phyloP scores from a whole-genome alignment of 2,797 vertebrate genomes.

The Malacoraja senta region DNA sequence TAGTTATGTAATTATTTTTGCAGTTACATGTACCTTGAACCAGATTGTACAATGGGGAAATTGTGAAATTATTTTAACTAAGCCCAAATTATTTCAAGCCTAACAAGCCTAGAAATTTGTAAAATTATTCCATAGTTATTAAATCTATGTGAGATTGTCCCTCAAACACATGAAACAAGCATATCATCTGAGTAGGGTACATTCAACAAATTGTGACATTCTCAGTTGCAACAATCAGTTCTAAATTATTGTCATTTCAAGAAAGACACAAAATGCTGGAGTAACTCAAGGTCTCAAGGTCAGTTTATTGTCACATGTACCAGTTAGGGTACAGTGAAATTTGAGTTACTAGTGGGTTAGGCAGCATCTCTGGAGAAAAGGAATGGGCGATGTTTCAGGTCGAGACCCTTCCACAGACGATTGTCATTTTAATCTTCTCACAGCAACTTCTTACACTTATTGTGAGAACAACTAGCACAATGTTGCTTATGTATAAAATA shows the following conservation, averaged over 20 bases:
- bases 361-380: no score
- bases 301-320: no score
- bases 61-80: neutral
- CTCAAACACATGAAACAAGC: neutral
- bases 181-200: neutral
- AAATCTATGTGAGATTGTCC: neutral
- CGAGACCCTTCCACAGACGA: neutral
- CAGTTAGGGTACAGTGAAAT: no score
- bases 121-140: neutral
- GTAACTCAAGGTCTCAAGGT: no score
- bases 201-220: neutral
- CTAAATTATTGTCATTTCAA: neutral
- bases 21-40: neutral
- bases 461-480: neutral
- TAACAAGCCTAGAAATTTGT: neutral
- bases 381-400: no score
- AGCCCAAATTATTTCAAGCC: no score
- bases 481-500: neutral
- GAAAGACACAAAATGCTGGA: no score
- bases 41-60: neutral
- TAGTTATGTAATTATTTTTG: neutral
- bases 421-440: neutral
- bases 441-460: neutral
- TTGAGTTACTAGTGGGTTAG: no score
- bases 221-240: neutral